Evolutionary conservation across 1,140 invertebrate genomes (phyloP).

Genomic region (Planococcus citri): DNA sequence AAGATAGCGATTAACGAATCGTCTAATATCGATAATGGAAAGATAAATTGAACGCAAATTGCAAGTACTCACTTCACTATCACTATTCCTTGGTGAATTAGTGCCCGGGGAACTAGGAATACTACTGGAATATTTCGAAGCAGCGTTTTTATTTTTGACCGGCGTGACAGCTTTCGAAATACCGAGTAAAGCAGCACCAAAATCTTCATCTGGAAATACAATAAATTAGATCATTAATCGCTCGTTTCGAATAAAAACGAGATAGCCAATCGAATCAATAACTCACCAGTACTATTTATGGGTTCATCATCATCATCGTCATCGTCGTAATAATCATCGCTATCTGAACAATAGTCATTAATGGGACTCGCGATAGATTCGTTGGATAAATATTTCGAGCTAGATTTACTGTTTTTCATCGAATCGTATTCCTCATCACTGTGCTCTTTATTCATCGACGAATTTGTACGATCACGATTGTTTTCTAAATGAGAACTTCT

Average conservation of each 20-base stretch:
- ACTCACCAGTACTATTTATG: background rate
- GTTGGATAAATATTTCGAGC: background rate
- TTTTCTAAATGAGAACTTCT: background rate
- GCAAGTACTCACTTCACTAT: background rate
- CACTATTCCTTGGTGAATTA: background rate
- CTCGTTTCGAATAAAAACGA: too few relatives aligned
- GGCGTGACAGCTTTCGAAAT: background rate
- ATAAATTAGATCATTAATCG: too few relatives aligned
- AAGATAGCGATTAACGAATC: background rate
- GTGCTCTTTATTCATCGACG: background rate
- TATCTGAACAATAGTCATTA: background rate
- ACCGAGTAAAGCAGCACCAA: background rate
- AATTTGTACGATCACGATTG: background rate
- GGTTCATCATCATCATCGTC: too few relatives aligned
- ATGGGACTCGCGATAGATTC: background rate
- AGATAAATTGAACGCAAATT: background rate
- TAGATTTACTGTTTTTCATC: background rate
- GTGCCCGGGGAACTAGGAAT: background rate
- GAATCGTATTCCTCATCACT: background rate
- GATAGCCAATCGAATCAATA: too few relatives aligned
- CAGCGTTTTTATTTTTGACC: background rate
- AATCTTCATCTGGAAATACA: slow-evolving; percentile 11
- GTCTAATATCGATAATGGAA: too few relatives aligned
- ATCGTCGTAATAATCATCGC: background rate
- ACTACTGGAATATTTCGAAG: background rate